A percentile compares a stretch with the other conserved stretches of the same genome.
These are phyloP conservation scores for Microctonus hyperodae DNA, from an alignment of 2,888 invertebrate species.

Conservation along the genomic window DNA sequence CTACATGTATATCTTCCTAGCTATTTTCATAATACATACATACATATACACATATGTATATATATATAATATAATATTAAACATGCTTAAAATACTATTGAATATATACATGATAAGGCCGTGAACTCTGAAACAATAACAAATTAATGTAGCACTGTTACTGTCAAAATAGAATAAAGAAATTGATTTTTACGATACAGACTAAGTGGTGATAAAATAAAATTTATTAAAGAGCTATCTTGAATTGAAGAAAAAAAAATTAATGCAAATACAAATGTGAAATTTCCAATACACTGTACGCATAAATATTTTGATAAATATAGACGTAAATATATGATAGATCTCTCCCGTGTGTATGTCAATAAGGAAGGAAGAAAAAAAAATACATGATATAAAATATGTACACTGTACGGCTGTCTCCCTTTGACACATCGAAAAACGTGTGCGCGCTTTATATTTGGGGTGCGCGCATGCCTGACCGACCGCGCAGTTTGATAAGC, in stretches of 20 bases:
- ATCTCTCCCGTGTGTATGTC: background rate
- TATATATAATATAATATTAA: no score
- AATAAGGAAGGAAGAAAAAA: background rate
- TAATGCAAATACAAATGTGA: no score
- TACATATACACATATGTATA: no score
- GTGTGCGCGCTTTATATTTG: conserved; percentile 3
- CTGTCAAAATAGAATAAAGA: no score
- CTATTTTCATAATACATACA: background rate
- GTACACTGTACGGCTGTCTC: no score
- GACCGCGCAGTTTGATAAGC: conserved; percentile 10
- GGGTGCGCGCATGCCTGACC: conserved; percentile 25
- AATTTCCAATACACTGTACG: background rate
- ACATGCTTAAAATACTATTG: no score
- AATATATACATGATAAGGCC: background rate
- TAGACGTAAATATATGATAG: background rate
- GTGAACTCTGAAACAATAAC: background rate
- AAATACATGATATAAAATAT: no score
- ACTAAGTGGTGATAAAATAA: background rate
- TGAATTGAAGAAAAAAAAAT: no score
- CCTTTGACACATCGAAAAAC: background rate
- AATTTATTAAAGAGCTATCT: no score
- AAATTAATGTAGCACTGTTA: no score
- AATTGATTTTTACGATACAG: no score
- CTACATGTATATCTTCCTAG: background rate
- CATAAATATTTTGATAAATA: background rate